Evolutionary conservation across 2,888 invertebrate genomes (phyloP), one percentile per base, ranked within the genome.

Genomic region (Archips crataeganus): DNA sequence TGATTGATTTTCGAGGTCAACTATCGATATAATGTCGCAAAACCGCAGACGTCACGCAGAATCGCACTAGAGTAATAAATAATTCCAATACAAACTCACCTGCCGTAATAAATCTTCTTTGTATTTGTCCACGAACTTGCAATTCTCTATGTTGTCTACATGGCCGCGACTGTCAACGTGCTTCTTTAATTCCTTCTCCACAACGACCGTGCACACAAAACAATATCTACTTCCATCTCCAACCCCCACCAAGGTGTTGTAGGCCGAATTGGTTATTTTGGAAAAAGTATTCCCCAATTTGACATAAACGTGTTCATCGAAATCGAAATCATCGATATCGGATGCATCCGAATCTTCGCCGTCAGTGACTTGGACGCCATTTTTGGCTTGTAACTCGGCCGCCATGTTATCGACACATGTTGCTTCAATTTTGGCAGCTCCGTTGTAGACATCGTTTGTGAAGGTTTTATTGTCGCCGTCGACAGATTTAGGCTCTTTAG

Each of bases 101-200:
- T 88, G 88, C 74, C 88, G 76, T 3, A 88, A 73, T 11, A 86
- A 75, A 70, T 82, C 79, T 15, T 78, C 81, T 1, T 80, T 77
- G 71, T 81, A 84, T 69, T 82, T 79, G 60, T 82, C 77, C 63
- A 87, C 47, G 78, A 83, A 78, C 63, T 82, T 77, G 71, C 79
- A 77, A 68, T 80, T 74, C 3, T 78, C 54, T 64, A 83, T 51
- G 76, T 82, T 76, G 11, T 81, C 71, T 13, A 64, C 13, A 80
- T 84, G 83, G 32, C 45, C n/a, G 3, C 75, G 54, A 5, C 73
- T 77, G 0, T 77, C 74, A 0, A 80, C 59, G 6, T 84, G 84
- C 2, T 59, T 69, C 11, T 65, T 65, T 3, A 80, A 23, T 1
- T 75, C 76, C 0, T 59, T 23, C 5, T 47, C 45, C 0, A 77